These are phyloP conservation scores for Morpho achilles DNA, from an alignment of 2,888 invertebrate species.

Conservation along the genomic window DNA sequence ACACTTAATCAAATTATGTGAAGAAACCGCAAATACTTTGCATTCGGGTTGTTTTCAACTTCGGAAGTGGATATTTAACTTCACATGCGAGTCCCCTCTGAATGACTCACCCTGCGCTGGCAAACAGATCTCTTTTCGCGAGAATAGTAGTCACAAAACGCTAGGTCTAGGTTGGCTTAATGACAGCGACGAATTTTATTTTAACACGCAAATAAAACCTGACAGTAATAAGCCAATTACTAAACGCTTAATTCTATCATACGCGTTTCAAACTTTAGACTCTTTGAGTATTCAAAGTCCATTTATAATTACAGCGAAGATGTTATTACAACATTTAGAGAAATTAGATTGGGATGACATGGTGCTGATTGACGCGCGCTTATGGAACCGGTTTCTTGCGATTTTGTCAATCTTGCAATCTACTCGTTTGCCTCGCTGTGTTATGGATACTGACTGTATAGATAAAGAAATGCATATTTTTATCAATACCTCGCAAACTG, in stretches of 20 bases:
- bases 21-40: conserved; percentile 3
- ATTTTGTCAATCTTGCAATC: background rate
- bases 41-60: conserved; percentile 19
- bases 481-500: conserved; percentile 15
- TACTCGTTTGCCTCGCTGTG: background rate
- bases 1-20: conserved; percentile 2
- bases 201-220: conserved; percentile 9
- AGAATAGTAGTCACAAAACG: conserved; percentile 19
- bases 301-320: conserved; percentile 17
- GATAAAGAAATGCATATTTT: conserved; percentile 19
- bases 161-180: no score
- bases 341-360: conserved; percentile 21
- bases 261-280: conserved; percentile 21
- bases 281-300: conserved; percentile 23
- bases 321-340: conserved; percentile 21
- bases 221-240: conserved; percentile 11
- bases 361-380: conserved; percentile 4
- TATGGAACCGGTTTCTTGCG: background rate
- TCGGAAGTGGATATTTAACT: conserved; percentile 23
- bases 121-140: conserved; percentile 1
- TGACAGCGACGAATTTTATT: no score
- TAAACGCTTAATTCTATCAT: conserved; percentile 26
- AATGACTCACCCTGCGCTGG: background rate
- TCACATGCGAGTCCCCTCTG: background rate
- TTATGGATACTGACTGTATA: background rate